These are phyloP conservation scores for Dallia pectoralis DNA, from an alignment of 2,797 vertebrate genomes.

Conservation along the genomic window DNA sequence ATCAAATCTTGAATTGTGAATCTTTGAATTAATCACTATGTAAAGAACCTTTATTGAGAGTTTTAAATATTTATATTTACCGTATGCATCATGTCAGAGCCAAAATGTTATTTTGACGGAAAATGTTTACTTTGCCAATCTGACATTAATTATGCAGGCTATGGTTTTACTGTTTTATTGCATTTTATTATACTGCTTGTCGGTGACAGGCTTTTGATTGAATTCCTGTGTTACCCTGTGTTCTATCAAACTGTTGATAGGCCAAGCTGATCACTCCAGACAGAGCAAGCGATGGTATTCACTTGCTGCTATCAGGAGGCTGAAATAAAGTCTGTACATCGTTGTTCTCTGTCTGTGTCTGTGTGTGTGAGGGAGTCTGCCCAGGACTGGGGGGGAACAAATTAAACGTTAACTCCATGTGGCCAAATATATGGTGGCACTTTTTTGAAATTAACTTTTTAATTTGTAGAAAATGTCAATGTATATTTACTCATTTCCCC, in stretches of 20 bases:
- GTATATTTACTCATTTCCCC: no score
- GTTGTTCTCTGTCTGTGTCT: constrained; percentile 39
- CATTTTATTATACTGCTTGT: constrained; percentile 14
- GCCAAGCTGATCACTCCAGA: not conserved
- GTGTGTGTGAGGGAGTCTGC: not conserved
- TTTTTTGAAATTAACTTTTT: no score
- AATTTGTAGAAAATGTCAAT: no score
- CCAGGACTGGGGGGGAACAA: no score
- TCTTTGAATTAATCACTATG: not conserved
- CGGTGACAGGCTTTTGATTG: not conserved
- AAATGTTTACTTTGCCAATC: not conserved
- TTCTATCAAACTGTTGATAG: constrained; percentile 27
- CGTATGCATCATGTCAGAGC: not conserved
- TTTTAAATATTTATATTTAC: not conserved
- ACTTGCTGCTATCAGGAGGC: not conserved
- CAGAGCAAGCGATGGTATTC: constrained; percentile 24
- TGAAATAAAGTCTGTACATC: constrained; percentile 56
- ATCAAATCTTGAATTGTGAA: constrained; percentile 6
- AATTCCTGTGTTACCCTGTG: not conserved
- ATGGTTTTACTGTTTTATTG: constrained; percentile 29
- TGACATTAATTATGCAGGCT: constrained; percentile 38
- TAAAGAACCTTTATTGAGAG: not conserved
- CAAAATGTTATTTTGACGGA: not conserved
- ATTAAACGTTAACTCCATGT: no score
- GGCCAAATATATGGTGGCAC: no score